Base-by-base conservation (phyloP, 2,113 vertebrate species). In the Mirza zaza region DNA sequence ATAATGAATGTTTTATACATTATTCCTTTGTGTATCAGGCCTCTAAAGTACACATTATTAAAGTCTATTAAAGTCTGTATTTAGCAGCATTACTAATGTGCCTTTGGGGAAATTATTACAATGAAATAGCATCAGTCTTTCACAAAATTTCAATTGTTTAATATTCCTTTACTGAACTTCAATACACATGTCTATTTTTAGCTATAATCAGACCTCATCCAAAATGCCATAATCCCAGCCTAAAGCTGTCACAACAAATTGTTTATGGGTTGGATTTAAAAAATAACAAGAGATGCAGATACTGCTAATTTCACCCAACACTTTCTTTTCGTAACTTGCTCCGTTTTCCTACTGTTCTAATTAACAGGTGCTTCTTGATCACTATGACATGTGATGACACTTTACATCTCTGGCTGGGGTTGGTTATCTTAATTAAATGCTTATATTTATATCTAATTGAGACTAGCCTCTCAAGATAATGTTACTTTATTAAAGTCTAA, bases 41-140 rank as follows among this genome's bases (percentile, higher is more conserved):
- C 98, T 98, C 98, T 84, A 97, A 98, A 98, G 98, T 93, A 98
- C 98, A 98, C 96, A 98, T 97, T 98, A 98, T 98, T 99, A 98
- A 98, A 99, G 97, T 98, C 98, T 98, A 98, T 98, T 99, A 98
- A 98, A 98, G 96, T 98, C 97, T 98, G 98, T 98, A 98, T 98
- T 99, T 99, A 98, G 98, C 96, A 98, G 98, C 98, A 98, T 98
- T 98, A 98, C 98, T 98, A 95, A 97, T 95, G 97, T 98, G 98
- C 96, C 98, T 98, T 98, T 98, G 90, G 98, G 98, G 97, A 99
- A 98, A 98, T 98, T 95, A 98, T 95, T 98, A 98, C 98, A 98
- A 98, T 96, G 97, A 98, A 98, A 97, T 90, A 2, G 71, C 95
- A 98, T 96, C 48, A 59, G 97, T 98, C 98, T 98, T 98, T 98